Evolutionary conservation across 2,797 vertebrate species (phyloP).

Genomic region (Vireo griseus): DNA sequence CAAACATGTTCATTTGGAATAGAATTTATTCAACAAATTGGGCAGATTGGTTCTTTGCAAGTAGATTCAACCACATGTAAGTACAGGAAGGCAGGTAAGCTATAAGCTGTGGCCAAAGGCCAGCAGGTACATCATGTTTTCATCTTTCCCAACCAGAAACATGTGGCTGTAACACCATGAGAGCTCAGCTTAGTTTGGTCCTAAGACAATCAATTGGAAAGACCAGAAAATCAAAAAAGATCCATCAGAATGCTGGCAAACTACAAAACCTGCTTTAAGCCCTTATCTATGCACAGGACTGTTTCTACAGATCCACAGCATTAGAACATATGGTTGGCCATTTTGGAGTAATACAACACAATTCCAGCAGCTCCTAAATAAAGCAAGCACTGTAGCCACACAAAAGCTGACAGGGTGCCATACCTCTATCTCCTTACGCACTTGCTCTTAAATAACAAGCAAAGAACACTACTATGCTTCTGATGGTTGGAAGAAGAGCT

Average conservation of each 20-base stretch:
- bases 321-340: not conserved
- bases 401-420: not conserved
- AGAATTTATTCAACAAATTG: not conserved
- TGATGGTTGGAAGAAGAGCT: not conserved
- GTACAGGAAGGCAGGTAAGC: not conserved
- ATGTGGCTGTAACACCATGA: not conserved
- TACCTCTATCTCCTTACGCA: not conserved
- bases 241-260: not conserved
- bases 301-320: not conserved
- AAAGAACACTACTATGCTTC: not conserved
- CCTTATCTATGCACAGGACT: not conserved
- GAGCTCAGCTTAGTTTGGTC: not conserved
- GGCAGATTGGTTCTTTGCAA: not conserved
- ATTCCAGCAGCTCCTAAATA: not conserved
- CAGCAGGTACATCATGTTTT: not conserved
- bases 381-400: not conserved
- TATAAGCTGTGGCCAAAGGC: not conserved
- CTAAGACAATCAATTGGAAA: not conserved
- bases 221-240: not conserved
- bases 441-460: not conserved
- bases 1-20: not conserved
- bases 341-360: not conserved
- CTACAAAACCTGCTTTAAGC: not conserved
- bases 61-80: fast-evolving
- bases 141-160: not conserved